A percentile compares a stretch with the other conserved stretches of the same genome.
These are phyloP conservation scores for Australoheros facetus DNA, from an alignment of 2,797 vertebrate species.

Conservation along the genomic window DNA sequence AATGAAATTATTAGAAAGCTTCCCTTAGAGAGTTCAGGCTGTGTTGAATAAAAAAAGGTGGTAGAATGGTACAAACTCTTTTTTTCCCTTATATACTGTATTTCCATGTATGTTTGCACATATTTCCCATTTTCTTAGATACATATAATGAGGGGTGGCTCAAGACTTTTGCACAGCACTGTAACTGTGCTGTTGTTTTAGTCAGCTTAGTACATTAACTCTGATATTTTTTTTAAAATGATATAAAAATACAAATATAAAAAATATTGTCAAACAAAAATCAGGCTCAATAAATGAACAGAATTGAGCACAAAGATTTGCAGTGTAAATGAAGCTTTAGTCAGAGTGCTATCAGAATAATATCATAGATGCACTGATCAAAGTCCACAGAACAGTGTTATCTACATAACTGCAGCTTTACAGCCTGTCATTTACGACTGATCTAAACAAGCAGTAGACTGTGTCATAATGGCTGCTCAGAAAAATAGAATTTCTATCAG, in stretches of 20 bases:
- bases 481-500: background rate
- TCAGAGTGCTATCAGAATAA: slow-evolving; percentile 5
- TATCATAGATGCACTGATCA: slow-evolving; percentile 29
- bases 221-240: background rate
- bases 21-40: background rate
- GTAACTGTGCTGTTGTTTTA: background rate
- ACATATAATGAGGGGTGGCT: background rate
- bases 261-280: background rate
- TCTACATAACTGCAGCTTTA: slow-evolving; percentile 36
- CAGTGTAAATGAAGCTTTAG: accelerated
- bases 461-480: background rate
- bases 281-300: background rate
- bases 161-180: background rate
- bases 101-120: background rate
- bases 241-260: background rate
- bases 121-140: background rate
- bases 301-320: background rate
- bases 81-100: background rate
- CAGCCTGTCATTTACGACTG: slow-evolving; percentile 29
- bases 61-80: background rate
- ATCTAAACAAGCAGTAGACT: slow-evolving; percentile 10
- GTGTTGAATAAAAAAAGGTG: background rate
- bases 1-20: background rate
- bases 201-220: background rate
- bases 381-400: slow-evolving; percentile 55